phyloP scores from a whole-genome alignment of 2,797 vertebrate genomes.

The Darevskia nairensis region DNA sequence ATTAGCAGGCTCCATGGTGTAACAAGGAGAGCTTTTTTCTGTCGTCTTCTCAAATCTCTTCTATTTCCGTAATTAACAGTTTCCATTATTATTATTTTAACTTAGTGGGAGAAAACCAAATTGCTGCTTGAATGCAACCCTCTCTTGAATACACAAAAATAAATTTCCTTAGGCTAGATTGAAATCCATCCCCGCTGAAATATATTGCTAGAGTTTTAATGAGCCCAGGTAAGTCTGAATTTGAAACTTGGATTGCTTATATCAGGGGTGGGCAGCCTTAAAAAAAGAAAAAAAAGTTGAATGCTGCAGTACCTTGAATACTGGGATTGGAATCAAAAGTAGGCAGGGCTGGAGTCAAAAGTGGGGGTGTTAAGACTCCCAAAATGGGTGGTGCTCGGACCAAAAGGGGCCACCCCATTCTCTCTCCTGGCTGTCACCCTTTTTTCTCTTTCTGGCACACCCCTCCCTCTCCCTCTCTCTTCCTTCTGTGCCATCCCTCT shows the following conservation, averaged over 20 bases:
- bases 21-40: conserved; percentile 7
- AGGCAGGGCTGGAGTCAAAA: too few species aligned
- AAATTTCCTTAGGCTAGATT: neutral
- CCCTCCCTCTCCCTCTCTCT: too few species aligned
- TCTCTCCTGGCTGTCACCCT: too few species aligned
- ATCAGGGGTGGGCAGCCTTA: neutral
- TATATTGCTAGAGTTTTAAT: neutral
- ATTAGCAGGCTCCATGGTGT: neutral
- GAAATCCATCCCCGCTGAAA: neutral
- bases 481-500: too few species aligned
- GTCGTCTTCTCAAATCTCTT: conserved; percentile 5
- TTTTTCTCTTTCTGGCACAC: too few species aligned
- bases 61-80: neutral
- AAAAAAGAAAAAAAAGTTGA: too few species aligned
- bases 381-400: too few species aligned
- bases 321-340: too few species aligned
- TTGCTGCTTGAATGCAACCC: neutral
- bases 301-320: too few species aligned
- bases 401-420: too few species aligned
- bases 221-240: neutral
- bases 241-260: neutral
- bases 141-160: neutral
- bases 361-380: too few species aligned
- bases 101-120: neutral
- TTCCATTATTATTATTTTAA: conserved; percentile 2